Base-by-base conservation (phyloP, 2,888 invertebrate species). In the Ophion costatus region DNA sequence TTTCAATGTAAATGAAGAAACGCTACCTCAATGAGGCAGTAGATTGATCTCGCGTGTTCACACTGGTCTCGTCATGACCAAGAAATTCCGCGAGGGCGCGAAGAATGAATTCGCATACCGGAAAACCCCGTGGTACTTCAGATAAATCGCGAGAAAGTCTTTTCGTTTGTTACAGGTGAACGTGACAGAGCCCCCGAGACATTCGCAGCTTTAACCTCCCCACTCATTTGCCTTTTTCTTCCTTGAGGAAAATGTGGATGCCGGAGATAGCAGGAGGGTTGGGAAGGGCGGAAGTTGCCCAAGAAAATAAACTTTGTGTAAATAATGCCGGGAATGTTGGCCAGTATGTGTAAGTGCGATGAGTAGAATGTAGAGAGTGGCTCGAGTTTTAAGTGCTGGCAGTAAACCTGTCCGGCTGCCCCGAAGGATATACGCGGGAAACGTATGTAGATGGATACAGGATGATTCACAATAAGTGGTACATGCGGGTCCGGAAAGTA, bases 171-270 rank as follows among this genome's bases (percentile, higher is more conserved):
- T 42, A 24, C 57, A 33, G 11, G 5, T n/a, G 17, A 14, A 51
- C 51, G 33, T 51, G 24, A 69, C 69, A 69, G 51, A 56, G 24
- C 22, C 45, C 51, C 14, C 33, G 38, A 24, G 51, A 14, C 51
- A 57, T 51, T 75, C 70, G 64, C 57, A 67, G 14, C 61, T 63
- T 22, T 69, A 66, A 38, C 56, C 61, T 51, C 87, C 89, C 88
- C 88, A 91, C 90, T 89, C 90, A 91, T 91, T 88, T 89, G 88
- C 88, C 90, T 87, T 64, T 42, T 38, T 24, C 42, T 33, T 38
- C 38, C 17, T 51, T 17, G 17, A 51, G 51, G 1, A 51, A 51
- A 51, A 51, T 51, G 14, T 51, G 11, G 17, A 5, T 11, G 14
- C 17, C 4, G 51, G 51, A 14, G 17, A 17, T 14, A 51, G 51